Base-by-base conservation (phyloP, 2,113 vertebrate species). In the Micronycteris hirsuta region DNA sequence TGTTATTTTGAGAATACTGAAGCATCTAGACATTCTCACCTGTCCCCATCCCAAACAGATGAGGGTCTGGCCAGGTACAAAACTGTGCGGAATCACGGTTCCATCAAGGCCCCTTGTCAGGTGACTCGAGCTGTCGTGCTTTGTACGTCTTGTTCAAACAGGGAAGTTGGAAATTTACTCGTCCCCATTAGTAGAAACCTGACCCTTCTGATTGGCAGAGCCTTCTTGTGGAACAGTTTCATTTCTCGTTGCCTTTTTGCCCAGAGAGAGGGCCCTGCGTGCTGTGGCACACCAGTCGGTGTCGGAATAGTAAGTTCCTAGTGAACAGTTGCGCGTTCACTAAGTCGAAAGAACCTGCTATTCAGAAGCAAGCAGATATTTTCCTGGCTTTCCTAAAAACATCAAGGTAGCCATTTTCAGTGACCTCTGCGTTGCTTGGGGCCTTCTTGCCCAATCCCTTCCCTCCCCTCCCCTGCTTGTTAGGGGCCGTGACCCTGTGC, bases 201-300 rank as follows among this genome's bases (percentile, higher is more conserved):
- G 54, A n/a, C 20, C 17, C 28, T 49, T 38, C 70, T 43, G 16
- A 31, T 83, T 74, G 38, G 43, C 54, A 89, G 88, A 63, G 6
- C 22, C 14, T 81, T 67, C 43, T 77, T 67, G n/a, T 85, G 70
- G 58, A 82, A n/a, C 19, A n/a, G 12, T 49, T 58, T 89, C 8
- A 58, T 89, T 89, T 96, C 24, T 67, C 22, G n/a, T 70, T 89
- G 77, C 22, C 41, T 61, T 82, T 90, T 67, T 86, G 15, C 47
- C 36, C 31, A 20, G n/a, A 78, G 22, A 19, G 47, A n/a, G 19
- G 61, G 56, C 8, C 28, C 16, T 2, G 7, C 0, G 2, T 56
- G 38, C 15, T 31, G 0, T 0, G 0, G 36, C 4, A 0, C 26
- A 7, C 36, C 83, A 36, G 47, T 3, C 52, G 67, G 26, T 73